Evolutionary conservation across 2,888 invertebrate genomes (phyloP).

Genomic region (Choreutis nemorana): DNA sequence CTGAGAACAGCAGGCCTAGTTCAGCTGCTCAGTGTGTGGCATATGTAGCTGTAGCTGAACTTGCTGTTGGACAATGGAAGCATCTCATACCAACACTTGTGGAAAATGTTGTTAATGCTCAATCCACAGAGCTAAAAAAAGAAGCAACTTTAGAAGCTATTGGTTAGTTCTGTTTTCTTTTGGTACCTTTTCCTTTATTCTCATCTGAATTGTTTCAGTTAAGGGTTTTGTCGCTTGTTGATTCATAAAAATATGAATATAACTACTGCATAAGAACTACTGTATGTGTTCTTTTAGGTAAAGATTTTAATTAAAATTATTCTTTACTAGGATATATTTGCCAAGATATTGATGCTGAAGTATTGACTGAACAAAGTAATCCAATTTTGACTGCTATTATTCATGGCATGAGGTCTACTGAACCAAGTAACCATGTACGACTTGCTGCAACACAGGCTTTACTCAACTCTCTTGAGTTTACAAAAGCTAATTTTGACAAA

Average conservation of each 20-base stretch:
- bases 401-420: conserved; percentile 96
- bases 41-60: conserved; percentile 95
- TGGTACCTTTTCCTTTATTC: not conserved
- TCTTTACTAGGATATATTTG: conserved; percentile 95
- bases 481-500: conserved; percentile 97
- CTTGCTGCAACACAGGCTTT: conserved; percentile 97
- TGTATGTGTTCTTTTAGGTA: not conserved
- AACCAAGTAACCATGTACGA: conserved; percentile 92
- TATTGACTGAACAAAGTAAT: conserved; percentile 91
- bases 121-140: conserved; percentile 91
- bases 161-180: conserved; percentile 58
- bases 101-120: conserved; percentile 86
- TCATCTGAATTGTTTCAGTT: not conserved
- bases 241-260: conserved; percentile 1
- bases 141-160: conserved; percentile 98
- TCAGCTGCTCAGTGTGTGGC: conserved; percentile 99
- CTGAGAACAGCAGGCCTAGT: conserved; percentile 94
- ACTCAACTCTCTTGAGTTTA: conserved; percentile 97
- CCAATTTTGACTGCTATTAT: conserved; percentile 98
- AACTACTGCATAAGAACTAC: not conserved
- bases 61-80: conserved; percentile 92
- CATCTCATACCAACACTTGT: conserved; percentile 89
- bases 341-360: conserved; percentile 96
- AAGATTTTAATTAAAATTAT: no score
- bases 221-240: conserved; percentile 2